These are phyloP conservation scores for Sericinus montela DNA, from an alignment of 2,888 invertebrate species.

Conservation along the genomic window DNA sequence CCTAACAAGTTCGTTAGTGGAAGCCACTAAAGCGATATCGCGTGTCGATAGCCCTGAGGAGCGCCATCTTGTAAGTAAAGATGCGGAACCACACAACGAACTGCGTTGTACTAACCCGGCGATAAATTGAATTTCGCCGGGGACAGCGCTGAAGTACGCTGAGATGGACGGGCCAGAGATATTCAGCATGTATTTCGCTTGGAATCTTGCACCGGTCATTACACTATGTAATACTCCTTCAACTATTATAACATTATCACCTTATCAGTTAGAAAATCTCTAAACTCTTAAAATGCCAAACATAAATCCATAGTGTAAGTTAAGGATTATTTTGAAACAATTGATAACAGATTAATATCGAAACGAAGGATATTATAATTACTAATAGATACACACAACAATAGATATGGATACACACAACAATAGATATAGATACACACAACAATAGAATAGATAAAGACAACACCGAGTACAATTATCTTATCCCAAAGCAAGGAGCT, in stretches of 20 bases:
- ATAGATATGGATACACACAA: no score
- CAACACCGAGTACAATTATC: no score
- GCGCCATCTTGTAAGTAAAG: conserved; percentile 38
- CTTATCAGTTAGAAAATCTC: no score
- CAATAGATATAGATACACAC: no score
- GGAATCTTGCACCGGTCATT: conserved; percentile 39
- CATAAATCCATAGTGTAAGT: no score
- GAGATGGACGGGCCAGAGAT: conserved; percentile 58
- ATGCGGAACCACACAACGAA: conserved; percentile 62
- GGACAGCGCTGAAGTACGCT: conserved; percentile 55
- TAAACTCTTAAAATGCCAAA: no score
- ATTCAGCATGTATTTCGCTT: conserved; percentile 44
- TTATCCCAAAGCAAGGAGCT: no score
- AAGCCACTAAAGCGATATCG: conserved; percentile 41
- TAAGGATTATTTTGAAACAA: no score
- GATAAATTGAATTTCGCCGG: conserved; percentile 66
- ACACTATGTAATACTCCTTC: conserved; percentile 27
- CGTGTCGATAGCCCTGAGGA: conserved; percentile 55
- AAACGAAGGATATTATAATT: no score
- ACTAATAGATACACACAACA: no score
- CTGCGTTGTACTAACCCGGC: conserved; percentile 50
- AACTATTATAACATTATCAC: conserved; percentile 41
- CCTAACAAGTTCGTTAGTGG: conserved; percentile 54
- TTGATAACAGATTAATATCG: no score
- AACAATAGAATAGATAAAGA: no score